These are phyloP conservation scores for Torymus tubicola DNA, from an alignment of 2,888 invertebrate genomes.

Conservation along the genomic window DNA sequence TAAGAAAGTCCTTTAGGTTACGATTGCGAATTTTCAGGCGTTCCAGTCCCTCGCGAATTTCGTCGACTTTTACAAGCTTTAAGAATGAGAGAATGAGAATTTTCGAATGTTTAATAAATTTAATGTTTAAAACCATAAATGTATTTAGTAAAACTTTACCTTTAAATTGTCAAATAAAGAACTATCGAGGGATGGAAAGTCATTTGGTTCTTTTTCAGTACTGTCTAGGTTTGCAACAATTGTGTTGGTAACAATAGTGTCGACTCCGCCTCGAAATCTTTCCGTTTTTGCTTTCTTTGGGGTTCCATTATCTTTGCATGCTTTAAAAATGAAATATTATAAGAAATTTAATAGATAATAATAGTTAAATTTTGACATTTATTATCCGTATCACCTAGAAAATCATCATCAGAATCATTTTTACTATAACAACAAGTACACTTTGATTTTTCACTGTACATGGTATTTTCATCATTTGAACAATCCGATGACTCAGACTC, in stretches of 20 bases:
- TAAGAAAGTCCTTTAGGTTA: slow-evolving; percentile 48
- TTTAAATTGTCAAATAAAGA: slow-evolving; percentile 2
- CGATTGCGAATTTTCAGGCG: slow-evolving; percentile 60
- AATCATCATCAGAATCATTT: slow-evolving; percentile 41
- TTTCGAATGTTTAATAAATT: too few species aligned
- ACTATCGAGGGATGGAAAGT: background rate
- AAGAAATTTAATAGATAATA: background rate
- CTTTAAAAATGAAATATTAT: background rate
- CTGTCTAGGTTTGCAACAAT: background rate
- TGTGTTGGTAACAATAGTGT: background rate
- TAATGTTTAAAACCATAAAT: too few species aligned
- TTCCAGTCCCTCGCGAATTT: slow-evolving; percentile 59
- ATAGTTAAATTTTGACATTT: background rate
- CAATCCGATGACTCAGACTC: slow-evolving; percentile 11
- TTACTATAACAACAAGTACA: slow-evolving; percentile 50
- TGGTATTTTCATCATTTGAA: slow-evolving; percentile 18
- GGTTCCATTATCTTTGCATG: background rate
- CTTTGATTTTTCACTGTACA: slow-evolving; percentile 27
- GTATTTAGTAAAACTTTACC: slow-evolving; percentile 4
- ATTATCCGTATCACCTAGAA: background rate
- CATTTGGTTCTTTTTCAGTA: background rate
- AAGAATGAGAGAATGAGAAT: background rate
- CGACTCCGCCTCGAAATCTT: slow-evolving; percentile 10
- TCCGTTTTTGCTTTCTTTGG: background rate
- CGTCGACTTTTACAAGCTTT: slow-evolving; percentile 54